Evolutionary conservation across 1,140 invertebrate species (phyloP).

Genomic region (Drosophila novamexicana): DNA sequence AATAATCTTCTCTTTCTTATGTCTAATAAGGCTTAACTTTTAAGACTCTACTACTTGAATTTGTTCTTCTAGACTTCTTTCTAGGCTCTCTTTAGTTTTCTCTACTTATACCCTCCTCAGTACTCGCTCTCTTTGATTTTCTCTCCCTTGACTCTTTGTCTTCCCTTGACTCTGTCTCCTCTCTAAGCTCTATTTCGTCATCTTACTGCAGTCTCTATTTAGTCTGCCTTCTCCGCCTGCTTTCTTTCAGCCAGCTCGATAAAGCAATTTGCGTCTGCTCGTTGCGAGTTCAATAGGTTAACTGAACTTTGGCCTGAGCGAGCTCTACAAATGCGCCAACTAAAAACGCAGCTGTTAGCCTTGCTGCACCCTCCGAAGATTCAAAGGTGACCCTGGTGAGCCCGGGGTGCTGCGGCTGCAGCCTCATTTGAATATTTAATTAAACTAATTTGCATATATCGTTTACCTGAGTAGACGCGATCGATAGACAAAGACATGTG

Average conservation of each 20-base stretch:
- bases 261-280: slow-evolving; percentile 34
- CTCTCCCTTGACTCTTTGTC: too few species aligned
- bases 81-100: too few species aligned
- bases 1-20: too few species aligned
- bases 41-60: too few species aligned
- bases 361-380: slow-evolving; percentile 34
- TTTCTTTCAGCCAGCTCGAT: slow-evolving; percentile 1
- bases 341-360: slow-evolving; percentile 60
- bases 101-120: too few species aligned
- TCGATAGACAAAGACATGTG: slow-evolving; percentile 68
- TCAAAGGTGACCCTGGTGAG: slow-evolving; percentile 8
- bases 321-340: slow-evolving; percentile 55
- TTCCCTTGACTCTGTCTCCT: neutral
- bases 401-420: slow-evolving; percentile 7
- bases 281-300: slow-evolving; percentile 65
- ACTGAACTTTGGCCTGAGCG: slow-evolving; percentile 26
- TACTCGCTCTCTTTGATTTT: too few species aligned
- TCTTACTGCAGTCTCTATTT: too few species aligned
- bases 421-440: slow-evolving; percentile 77
- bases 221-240: neutral
- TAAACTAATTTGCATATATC: slow-evolving; percentile 79
- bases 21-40: too few species aligned
- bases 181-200: neutral
- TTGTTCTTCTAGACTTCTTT: too few species aligned
- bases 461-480: slow-evolving; percentile 64